Evolutionary conservation across 2,888 invertebrate genomes (phyloP).

Genomic region (Cryptosula pallasiana): DNA sequence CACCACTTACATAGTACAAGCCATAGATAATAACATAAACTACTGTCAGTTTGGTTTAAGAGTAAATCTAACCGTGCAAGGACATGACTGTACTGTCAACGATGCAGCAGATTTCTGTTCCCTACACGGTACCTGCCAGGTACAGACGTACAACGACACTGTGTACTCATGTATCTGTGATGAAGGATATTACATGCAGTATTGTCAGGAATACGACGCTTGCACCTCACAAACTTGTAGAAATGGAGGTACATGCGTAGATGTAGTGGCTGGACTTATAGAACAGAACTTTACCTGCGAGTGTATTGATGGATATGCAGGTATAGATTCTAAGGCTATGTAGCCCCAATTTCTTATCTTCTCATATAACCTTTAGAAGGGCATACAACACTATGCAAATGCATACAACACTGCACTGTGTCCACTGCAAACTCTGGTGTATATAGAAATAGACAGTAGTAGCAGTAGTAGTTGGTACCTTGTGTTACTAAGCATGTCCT

Average conservation of each 20-base stretch:
- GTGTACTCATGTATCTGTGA: not conserved
- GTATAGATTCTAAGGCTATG: not conserved
- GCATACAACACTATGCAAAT: too few species aligned
- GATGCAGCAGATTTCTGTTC: not conserved
- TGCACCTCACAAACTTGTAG: not conserved
- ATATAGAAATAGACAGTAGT: too few species aligned
- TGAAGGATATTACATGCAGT: not conserved
- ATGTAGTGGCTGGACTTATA: not conserved
- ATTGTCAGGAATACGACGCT: constrained; percentile 13
- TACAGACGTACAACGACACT: not conserved
- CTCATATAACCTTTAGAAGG: too few species aligned
- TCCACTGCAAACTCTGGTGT: too few species aligned
- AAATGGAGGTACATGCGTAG: not conserved
- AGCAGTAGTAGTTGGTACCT: too few species aligned
- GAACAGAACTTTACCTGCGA: not conserved
- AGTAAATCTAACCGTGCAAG: not conserved
- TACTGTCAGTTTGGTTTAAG: not conserved
- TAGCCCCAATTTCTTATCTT: too few species aligned
- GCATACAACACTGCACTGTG: too few species aligned
- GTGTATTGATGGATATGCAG: constrained; percentile 2
- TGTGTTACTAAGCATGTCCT: too few species aligned
- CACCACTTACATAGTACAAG: constrained; percentile 13
- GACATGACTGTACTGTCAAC: not conserved
- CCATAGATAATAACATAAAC: not conserved
- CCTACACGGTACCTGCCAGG: not conserved